Percentiles rank a stretch among this genome's conserved stretches.
These are phyloP conservation scores for Artemia sinica DNA, from an alignment of 2,888 invertebrate species.

Conservation along the genomic window DNA sequence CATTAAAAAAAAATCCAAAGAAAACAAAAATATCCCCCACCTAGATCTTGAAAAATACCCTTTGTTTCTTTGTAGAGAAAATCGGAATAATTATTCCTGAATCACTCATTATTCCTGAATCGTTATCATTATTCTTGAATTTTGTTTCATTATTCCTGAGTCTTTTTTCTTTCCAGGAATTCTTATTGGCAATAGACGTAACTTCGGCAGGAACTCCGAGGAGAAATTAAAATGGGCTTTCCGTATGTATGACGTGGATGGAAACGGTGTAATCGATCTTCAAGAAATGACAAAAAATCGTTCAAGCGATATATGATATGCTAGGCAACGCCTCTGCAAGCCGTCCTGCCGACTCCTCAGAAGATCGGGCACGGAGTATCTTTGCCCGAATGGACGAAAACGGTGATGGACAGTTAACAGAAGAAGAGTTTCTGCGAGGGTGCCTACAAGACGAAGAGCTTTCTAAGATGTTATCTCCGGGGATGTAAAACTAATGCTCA, in stretches of 20 bases:
- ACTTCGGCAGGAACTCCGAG: constrained; percentile 89
- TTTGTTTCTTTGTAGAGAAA: constrained; percentile 15
- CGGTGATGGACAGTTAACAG: constrained; percentile 83
- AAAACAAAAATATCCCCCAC: neutral
- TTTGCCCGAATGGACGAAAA: constrained; percentile 99
- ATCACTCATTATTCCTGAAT: constrained; percentile 6
- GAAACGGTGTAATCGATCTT: constrained; percentile 91
- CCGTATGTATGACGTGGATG: constrained; percentile 96
- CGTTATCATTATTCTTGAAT: constrained; percentile 16
- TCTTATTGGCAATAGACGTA: constrained; percentile 90
- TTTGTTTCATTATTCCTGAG: constrained; percentile 15
- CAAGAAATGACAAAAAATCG: constrained; percentile 36
- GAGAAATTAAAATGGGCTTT: constrained; percentile 98
- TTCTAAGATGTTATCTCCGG: constrained; percentile 79
- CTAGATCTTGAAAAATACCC: constrained; percentile 16
- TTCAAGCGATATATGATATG: constrained; percentile 98
- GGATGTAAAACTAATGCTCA: constrained; percentile 25
- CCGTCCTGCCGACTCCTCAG: constrained; percentile 84
- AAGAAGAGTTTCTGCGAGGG: constrained; percentile 93
- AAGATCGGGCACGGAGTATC: constrained; percentile 93
- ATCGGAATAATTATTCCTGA: constrained; percentile 10
- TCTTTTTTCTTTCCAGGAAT: constrained; percentile 53
- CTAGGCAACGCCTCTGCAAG: constrained; percentile 90
- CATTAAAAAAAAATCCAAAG: too few relatives aligned
- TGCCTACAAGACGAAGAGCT: constrained; percentile 91